Conservation (phyloP, 2,888 invertebrate species). For the Thymelicus lineola region DNA sequence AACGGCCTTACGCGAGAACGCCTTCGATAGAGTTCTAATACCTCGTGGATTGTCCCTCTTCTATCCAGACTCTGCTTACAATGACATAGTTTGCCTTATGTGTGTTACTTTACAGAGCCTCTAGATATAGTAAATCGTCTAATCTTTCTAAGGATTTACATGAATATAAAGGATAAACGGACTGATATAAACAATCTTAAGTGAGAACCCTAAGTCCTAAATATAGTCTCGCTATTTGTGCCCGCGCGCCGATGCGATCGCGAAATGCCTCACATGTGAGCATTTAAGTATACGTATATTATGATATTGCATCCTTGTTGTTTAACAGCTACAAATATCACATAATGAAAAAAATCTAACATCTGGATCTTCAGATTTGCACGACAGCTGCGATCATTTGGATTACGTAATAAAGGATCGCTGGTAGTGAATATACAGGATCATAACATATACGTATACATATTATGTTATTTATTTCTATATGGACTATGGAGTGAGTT, state of each 20-base stretch:
- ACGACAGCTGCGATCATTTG: neutral
- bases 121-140: too few relatives aligned
- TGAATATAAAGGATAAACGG: neutral
- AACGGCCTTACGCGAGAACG: too few relatives aligned
- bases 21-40: too few relatives aligned
- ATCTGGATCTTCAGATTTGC: slow-evolving; percentile 18
- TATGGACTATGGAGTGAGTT: too few relatives aligned
- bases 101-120: too few relatives aligned
- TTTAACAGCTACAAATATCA: slow-evolving; percentile 30
- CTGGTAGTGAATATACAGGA: too few relatives aligned
- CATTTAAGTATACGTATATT: slow-evolving; percentile 41
- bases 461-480: too few relatives aligned
- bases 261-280: slow-evolving; percentile 45
- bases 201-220: slow-evolving; percentile 43
- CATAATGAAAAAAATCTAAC: slow-evolving; percentile 5
- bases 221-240: slow-evolving; percentile 52
- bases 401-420: neutral
- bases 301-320: slow-evolving; percentile 39
- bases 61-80: too few relatives aligned
- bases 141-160: neutral
- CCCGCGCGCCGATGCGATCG: slow-evolving; percentile 41
- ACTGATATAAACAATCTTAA: slow-evolving; percentile 39
- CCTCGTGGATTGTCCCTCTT: too few relatives aligned
- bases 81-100: too few relatives aligned
- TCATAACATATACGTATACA: too few relatives aligned